These are phyloP conservation scores for Macrobrachium nipponense DNA, from an alignment of 1,140 invertebrate genomes.

Conservation along the genomic window DNA sequence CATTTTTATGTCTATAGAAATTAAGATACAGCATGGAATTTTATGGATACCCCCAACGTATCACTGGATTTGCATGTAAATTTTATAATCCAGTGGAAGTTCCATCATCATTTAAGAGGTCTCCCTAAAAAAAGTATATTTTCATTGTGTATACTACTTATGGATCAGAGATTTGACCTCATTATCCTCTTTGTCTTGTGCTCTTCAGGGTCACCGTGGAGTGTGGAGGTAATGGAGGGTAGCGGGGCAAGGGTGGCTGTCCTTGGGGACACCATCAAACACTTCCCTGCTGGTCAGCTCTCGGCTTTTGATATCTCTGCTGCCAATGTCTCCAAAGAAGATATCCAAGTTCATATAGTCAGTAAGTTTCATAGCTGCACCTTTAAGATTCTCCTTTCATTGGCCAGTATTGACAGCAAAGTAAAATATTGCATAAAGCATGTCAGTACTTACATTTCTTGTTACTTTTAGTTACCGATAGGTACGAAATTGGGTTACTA, in stretches of 20 bases:
- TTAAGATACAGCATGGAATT: too few relatives aligned
- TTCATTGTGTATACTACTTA: not conserved
- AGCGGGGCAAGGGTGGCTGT: conserved; percentile 76
- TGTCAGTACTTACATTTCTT: too few relatives aligned
- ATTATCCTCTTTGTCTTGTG: not conserved
- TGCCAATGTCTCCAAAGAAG: conserved; percentile 76
- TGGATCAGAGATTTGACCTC: not conserved
- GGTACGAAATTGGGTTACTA: too few relatives aligned
- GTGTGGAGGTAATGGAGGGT: conserved; percentile 68
- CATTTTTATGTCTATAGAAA: too few relatives aligned
- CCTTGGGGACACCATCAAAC: conserved; percentile 84
- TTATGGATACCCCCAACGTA: too few relatives aligned
- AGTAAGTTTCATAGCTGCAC: conserved; percentile 52
- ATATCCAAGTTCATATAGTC: conserved; percentile 73
- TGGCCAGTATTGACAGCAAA: not conserved
- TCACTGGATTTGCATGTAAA: too few relatives aligned
- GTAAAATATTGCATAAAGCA: not conserved
- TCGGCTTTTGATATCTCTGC: conserved; percentile 86
- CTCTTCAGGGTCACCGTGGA: conserved; percentile 52
- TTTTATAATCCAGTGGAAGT: too few relatives aligned
- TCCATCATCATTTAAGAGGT: too few relatives aligned
- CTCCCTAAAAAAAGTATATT: too few relatives aligned
- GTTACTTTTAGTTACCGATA: too few relatives aligned
- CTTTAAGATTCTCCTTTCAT: not conserved
- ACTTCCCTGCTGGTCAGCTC: conserved; percentile 86